Evolutionary conservation across 2,888 invertebrate species (phyloP), one percentile per base, ranked within the genome.

Genomic region (Boloria selene): DNA sequence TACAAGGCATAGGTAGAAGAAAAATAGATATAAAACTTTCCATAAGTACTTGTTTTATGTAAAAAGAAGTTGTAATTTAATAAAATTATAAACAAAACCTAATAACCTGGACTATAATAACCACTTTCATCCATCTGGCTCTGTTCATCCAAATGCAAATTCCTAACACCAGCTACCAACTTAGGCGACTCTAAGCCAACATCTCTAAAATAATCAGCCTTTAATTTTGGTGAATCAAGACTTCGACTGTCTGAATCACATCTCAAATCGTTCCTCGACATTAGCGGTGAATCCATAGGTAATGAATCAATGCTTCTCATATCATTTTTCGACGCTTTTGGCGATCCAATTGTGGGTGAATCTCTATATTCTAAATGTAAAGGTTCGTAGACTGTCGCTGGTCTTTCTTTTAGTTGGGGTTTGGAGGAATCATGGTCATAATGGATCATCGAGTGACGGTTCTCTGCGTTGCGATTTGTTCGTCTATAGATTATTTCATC

Each of bases 41-140:
- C 10, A 38, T 31, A 31, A 31, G 6, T 6, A 31, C 31, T 31
- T 6, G 6, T 6, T 7, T 10, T 10, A 38, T 10, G 31, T 10
- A 10, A 38, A 38, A 7, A 38, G 31, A 38, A 38, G 31, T 10
- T 31, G 7, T 31, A 31, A 7, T 38, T 38, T 2, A 38, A 7
- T 38, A 10, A 38, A 14, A 13, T 26, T 26, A 16, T 26, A 4
- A 45, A 16, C 13, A 45, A 45, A 49, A 22, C 22, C 31, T 4
- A 16, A 17, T 49, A 63, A 88, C 90, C 91, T 70, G 92, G 92
- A 75, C 92, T 92, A 55, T 92, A 92, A 72, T 92, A 92, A 26
- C 92, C 92, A 70, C 92, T 92, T 72, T 92, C 92, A 70, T 92
- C 92, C 92, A 92, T 92, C 76, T 91, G 91, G 69, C 87, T 90